Base-by-base conservation (phyloP, 2,888 invertebrate species). In the Suillia variegata region DNA sequence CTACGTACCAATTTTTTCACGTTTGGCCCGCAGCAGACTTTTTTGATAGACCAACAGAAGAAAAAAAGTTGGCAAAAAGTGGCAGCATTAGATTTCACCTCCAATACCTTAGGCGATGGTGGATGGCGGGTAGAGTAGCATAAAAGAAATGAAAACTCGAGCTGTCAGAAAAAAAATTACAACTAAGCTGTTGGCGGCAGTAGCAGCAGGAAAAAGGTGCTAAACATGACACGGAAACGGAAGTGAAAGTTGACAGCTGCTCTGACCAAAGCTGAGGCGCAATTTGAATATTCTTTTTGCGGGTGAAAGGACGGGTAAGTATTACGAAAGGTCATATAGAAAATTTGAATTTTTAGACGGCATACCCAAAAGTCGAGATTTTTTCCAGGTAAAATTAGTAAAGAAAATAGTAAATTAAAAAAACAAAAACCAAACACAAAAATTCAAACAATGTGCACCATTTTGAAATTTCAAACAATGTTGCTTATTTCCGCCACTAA, bases 51-150 rank as follows among this genome's bases (percentile, higher is more conserved):
- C 42, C 17, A 3, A 17, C 21, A 15, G 53, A 17, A 15, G 26
- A 18, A 21, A 54, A 21, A 54, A n/a, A 45, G 42, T 42, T 26
- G 45, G 24, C 2, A 34, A 22, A 42, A 22, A 4, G 38, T 22
- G 24, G 42, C 15, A 54, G 54, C 47, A 17, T 52, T 47, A 33
- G 52, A 47, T 58, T 58, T 47, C 47, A 47, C 52, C 45, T 52
- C n/a, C n/a, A 58, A 58, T 47, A 53, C 52, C 47, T 52, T 34
- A 15, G 20, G 58, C 22, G 31, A 33, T 45, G 45, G 26, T 42
- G 51, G 45, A 38, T 13, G 31, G 31, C 31, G 12, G 31, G 31
- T 12, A 31, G 12, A 6, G 12, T 10, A 38, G 38, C 6, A 38
- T 8, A 12, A 15, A 31, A 26, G 18, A 57, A 24, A 42, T n/a